phyloP scores from a whole-genome alignment of 2,888 invertebrate genomes.

The Lasioglossum morio region DNA sequence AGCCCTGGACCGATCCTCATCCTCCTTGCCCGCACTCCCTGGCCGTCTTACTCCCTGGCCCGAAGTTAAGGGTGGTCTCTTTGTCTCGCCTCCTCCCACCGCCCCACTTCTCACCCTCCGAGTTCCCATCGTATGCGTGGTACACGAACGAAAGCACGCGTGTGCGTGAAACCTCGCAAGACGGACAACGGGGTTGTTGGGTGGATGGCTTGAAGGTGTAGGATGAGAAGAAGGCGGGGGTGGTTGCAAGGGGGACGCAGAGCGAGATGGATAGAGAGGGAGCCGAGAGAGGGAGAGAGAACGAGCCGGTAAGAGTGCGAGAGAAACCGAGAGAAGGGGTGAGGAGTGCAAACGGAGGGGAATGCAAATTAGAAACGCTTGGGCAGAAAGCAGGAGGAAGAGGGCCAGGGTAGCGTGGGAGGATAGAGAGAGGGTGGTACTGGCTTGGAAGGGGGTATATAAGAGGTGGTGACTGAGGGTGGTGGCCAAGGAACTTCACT shows the following conservation, averaged over 20 bases:
- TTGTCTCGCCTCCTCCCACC: slow-evolving; percentile 74
- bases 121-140: slow-evolving; percentile 64
- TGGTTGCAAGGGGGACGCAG: slow-evolving; percentile 59
- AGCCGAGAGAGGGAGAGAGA: slow-evolving; percentile 42
- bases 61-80: slow-evolving; percentile 80
- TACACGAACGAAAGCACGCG: slow-evolving; percentile 74
- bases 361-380: slow-evolving; percentile 84
- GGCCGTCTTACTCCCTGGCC: slow-evolving; percentile 73
- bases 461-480: slow-evolving; percentile 76
- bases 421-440: slow-evolving; percentile 64
- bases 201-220: slow-evolving; percentile 70
- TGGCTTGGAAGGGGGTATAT: slow-evolving; percentile 70
- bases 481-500: slow-evolving; percentile 83
- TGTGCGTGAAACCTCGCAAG: slow-evolving; percentile 81
- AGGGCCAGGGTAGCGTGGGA: slow-evolving; percentile 61
- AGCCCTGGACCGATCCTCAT: slow-evolving; percentile 74
- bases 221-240: slow-evolving; percentile 70
- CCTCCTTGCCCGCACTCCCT: slow-evolving; percentile 61
- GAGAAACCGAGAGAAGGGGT: slow-evolving; percentile 59
- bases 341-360: slow-evolving; percentile 82
- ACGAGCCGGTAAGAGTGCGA: slow-evolving; percentile 51
- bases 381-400: slow-evolving; percentile 80
- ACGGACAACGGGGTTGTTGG: slow-evolving; percentile 79
- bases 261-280: slow-evolving; percentile 43
- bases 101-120: slow-evolving; percentile 44